phyloP scores from a whole-genome alignment of 2,888 invertebrate species.

The Eupithecia vulgata region DNA sequence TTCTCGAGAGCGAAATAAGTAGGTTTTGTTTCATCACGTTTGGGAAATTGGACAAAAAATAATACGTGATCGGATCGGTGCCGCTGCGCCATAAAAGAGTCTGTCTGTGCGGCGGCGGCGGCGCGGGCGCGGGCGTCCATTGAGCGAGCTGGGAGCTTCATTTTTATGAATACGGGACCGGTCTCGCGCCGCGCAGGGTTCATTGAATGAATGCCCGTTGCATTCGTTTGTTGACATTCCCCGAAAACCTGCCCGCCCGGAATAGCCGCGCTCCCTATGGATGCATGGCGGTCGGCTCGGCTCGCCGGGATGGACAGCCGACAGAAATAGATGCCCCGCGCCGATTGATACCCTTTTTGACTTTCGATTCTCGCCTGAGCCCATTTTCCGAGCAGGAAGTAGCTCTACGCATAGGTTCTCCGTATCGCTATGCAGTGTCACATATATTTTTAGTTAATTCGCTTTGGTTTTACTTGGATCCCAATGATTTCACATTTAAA shows the following conservation, averaged over 20 bases:
- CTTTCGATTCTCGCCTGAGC: constrained; percentile 62
- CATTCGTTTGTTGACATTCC: constrained; percentile 83
- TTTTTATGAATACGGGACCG: constrained; percentile 82
- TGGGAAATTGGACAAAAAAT: constrained; percentile 60
- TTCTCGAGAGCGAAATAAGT: constrained; percentile 50
- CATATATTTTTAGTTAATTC: too few relatives aligned
- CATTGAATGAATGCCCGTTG: constrained; percentile 78
- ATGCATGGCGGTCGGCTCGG: neutral
- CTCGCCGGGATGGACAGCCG: constrained; percentile 64
- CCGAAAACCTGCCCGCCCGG: constrained; percentile 83
- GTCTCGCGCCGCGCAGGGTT: constrained; percentile 67
- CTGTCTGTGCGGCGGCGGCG: constrained; percentile 38
- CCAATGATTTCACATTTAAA: neutral
- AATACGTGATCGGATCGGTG: constrained; percentile 63
- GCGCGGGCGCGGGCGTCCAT: constrained; percentile 62
- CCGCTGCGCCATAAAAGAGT: constrained; percentile 55
- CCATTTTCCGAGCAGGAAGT: constrained; percentile 61
- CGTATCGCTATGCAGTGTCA: constrained; percentile 34
- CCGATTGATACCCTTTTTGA: constrained; percentile 73
- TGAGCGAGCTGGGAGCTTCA: constrained; percentile 75
- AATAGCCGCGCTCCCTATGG: constrained; percentile 69
- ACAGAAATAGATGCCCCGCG: constrained; percentile 76
- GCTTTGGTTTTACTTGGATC: neutral
- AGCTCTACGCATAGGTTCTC: constrained; percentile 39
- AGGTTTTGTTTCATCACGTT: constrained; percentile 62